phyloP scores from a whole-genome alignment of 2,888 invertebrate species.

The Papilio demoleus region DNA sequence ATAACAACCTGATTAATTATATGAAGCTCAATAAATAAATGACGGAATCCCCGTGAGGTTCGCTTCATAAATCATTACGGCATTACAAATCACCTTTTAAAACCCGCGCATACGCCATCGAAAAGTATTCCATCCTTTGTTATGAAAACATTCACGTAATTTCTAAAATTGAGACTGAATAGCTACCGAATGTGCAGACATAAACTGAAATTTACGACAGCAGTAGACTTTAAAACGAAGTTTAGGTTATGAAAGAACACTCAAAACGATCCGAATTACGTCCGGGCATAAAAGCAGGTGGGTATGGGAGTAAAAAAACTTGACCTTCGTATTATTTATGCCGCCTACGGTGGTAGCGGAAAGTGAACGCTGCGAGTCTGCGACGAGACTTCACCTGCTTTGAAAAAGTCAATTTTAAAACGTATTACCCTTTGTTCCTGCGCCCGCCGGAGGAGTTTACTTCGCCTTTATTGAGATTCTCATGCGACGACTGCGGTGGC shows the following conservation, averaged over 20 bases:
- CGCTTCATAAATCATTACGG: slow-evolving; percentile 10
- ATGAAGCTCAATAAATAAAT: slow-evolving; percentile 35
- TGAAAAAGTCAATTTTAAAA: slow-evolving; percentile 72
- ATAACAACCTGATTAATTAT: slow-evolving; percentile 38
- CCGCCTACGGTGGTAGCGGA: slow-evolving; percentile 61
- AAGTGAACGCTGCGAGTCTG: slow-evolving; percentile 67
- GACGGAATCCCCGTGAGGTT: slow-evolving; percentile 16
- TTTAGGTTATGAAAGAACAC: slow-evolving; percentile 74
- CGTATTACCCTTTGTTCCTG: slow-evolving; percentile 76
- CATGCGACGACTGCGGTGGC: slow-evolving; percentile 60
- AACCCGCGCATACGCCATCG: slow-evolving; percentile 11
- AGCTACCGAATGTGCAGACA: slow-evolving; percentile 68
- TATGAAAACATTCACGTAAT: slow-evolving; percentile 59
- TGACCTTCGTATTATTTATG: slow-evolving; percentile 68
- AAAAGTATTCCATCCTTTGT: slow-evolving; percentile 44
- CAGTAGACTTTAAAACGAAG: slow-evolving; percentile 66
- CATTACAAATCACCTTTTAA: slow-evolving; percentile 19
- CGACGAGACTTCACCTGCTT: slow-evolving; percentile 74
- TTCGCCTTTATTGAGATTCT: slow-evolving; percentile 62
- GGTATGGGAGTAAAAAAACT: slow-evolving; percentile 67
- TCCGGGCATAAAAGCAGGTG: slow-evolving; percentile 72
- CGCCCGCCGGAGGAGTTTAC: slow-evolving; percentile 61
- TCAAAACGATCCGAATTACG: slow-evolving; percentile 70
- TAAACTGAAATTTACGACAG: slow-evolving; percentile 73
- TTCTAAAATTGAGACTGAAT: slow-evolving; percentile 67